Evolutionary conservation across 2,797 vertebrate genomes (phyloP), one percentile per base, ranked within the genome.

Genomic region (Chaenodraco wilsoni): DNA sequence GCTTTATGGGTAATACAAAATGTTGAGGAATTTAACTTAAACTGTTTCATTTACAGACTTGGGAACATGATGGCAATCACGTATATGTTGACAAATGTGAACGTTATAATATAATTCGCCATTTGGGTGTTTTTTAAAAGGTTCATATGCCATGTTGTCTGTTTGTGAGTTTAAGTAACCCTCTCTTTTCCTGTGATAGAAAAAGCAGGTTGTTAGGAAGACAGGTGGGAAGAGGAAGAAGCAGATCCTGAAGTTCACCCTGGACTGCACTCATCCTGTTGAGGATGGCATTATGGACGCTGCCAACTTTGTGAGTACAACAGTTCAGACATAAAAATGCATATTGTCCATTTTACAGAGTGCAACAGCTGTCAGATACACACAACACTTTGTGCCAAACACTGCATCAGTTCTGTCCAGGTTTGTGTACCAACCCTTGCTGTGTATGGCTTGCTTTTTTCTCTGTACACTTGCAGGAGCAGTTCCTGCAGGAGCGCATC

Each of bases 231-330:
- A 98, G 94, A 97, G 96, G 91, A 99, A 98, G 95, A 98, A 99
- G 94, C 98, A 97, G 84, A 91, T 97, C 75, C 85, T 99, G 77
- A 99, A 99, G 88, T 99, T 99, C 76, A 99, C 98, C 0, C 89
- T 99, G 83, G 98, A 99, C 87, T 99, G 98, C 87, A 99, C 98
- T 13, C 98, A 99, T 82, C 98, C 98, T 0, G 98, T 99, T 1
- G 98, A 99, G 89, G 98, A 99, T 93, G 98, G 97, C 41, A 99
- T 99, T 89, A 99, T 99, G 97, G 97, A 99, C 37, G 97, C 98
- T 33, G 97, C 97, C 78, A 99, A 99, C 89, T 99, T 99, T 72
- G 97, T 99, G 92, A 96, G 97, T 95, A 48, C 1, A 63, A 33
- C 15, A 43, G 1, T 5, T 43, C 52, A 73, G 3, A 8, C 21